Percentiles rank a stretch among this genome's conserved stretches.
Evolutionary conservation across 37 sponge, comb jelly and placozoan species (phyloP).

Genomic region (Tethya wilhelma): DNA sequence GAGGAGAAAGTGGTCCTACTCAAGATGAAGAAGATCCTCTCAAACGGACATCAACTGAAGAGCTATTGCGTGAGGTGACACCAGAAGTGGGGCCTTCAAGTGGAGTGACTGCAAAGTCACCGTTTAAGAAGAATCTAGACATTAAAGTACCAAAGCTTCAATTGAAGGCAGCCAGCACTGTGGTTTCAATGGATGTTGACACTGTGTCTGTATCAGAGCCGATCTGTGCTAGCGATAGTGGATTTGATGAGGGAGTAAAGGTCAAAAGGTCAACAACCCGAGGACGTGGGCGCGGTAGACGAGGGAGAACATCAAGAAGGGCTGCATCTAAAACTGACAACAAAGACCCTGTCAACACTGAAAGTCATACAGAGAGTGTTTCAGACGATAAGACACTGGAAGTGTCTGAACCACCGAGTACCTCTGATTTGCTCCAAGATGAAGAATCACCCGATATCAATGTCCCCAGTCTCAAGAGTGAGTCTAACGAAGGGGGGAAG

Average conservation of each 20-base stretch:
- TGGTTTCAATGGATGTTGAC: neutral
- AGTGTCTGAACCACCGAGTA: neutral
- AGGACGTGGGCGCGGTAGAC: conserved; percentile 9
- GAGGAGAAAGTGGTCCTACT: too few relatives aligned
- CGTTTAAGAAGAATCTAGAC: too few relatives aligned
- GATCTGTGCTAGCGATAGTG: neutral
- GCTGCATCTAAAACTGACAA: too few relatives aligned
- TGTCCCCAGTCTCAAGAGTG: neutral
- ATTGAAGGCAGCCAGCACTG: neutral
- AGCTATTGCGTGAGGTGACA: neutral
- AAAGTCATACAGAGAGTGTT: neutral
- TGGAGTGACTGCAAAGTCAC: neutral
- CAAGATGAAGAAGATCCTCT: too few relatives aligned
- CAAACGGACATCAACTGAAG: too few relatives aligned
- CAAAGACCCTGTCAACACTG: neutral
- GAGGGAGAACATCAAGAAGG: neutral
- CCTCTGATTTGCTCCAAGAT: neutral
- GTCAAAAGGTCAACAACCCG: neutral
- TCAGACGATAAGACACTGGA: neutral
- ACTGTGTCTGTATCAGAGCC: neutral
- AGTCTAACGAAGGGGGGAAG: too few relatives aligned
- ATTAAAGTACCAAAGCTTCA: neutral
- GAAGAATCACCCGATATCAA: conserved; percentile 2
- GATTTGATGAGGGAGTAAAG: neutral
- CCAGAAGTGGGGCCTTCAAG: too few relatives aligned